Base-by-base conservation (phyloP, 2,113 vertebrate genomes). In the Bubo blakistoni region DNA sequence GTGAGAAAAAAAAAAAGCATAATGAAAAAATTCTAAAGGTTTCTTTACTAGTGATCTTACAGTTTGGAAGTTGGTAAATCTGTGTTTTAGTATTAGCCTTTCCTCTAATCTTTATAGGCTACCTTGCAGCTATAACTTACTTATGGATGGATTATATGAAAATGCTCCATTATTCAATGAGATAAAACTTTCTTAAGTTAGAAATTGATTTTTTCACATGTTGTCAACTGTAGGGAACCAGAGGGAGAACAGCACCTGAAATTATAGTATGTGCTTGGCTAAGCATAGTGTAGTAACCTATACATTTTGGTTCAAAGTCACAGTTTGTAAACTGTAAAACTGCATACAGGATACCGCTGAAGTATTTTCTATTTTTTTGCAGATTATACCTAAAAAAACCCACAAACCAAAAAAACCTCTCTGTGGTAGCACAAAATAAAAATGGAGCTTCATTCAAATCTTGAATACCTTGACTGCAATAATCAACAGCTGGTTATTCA, bases 291-390 rank as follows among this genome's bases (percentile, higher is more conserved):
- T 82, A 94, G 77, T 63, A 94, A 96, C 46, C 85, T 94, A 81
- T 91, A 93, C 54, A 76, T 98, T 98, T 98, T 98, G 97, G 97
- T 98, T 98, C 94, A 95, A 97, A 97, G 74, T 97, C 63, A 96
- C 94, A 97, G 94, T 95, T 94, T 96, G 95, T 47, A 96, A 95
- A 98, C 97, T 95, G 95, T 40, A 97, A 90, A 98, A 97, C 96
- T 97, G 95, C 94, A 96, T 80, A 96, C 90, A 97, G 85, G 92
- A 95, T 95, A 96, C 94, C 96, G 91, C 63, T 92, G 95, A 83
- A 74, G 58, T 76, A 89, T 91, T 94, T 95, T 92, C 30, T 79
- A 9, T 74, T n/a, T 61, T 17, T 42, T 74, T 92, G 3, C 38
- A 94, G 74, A 92, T 95, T 94, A 81, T 74, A 93, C 49, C 30